Base-by-base conservation (phyloP, 2,888 invertebrate species). In the Sinhomidia bicolor region DNA sequence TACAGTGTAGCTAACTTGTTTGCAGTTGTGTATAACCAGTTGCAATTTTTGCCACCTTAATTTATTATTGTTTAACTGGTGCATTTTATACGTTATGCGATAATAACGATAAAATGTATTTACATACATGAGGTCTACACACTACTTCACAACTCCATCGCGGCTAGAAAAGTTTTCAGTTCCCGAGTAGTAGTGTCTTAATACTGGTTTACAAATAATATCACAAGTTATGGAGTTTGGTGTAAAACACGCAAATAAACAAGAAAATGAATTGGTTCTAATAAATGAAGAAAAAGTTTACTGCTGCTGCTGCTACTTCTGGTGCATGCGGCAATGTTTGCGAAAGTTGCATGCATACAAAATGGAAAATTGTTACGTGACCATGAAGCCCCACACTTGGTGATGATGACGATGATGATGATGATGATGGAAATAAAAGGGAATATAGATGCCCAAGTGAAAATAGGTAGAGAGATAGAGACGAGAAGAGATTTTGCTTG, bases 11-110 rank as follows among this genome's bases (percentile, higher is more conserved):
- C 17, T 54, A 51, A 26, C 23, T 26, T 60, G 60, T 60, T 26
- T 60, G 9, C 26, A 32, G 32, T 36, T 36, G 4, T 3, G 26
- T 79, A 32, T 81, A 65, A 81, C 81, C 47, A 81, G 81, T 81
- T 81, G 81, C 81, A 65, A 81, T 57, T 62, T 81, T 60, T 32
- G 0, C 7, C 36, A 7, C 7, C 36, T 5, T 36, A 54, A 10
- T 54, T 71, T 32, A 71, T 36, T n/a, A 68, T 68, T 68, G 32
- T 32, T 68, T 57, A 6, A 57, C 20, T 57, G 10, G 20, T 20
- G 17, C 20, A n/a, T 20, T 57, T 3, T 20, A 10, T 57, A 14
- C 51, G n/a, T n/a, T n/a, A n/a, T n/a, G n/a, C n/a, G n/a, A n/a
- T n/a, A n/a, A n/a, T n/a, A n/a, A n/a, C n/a, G n/a, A n/a, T n/a